Evolutionary conservation across 2,113 vertebrate genomes (phyloP), one percentile per base, ranked within the genome.

Genomic region (Melanerpes formicivorus): DNA sequence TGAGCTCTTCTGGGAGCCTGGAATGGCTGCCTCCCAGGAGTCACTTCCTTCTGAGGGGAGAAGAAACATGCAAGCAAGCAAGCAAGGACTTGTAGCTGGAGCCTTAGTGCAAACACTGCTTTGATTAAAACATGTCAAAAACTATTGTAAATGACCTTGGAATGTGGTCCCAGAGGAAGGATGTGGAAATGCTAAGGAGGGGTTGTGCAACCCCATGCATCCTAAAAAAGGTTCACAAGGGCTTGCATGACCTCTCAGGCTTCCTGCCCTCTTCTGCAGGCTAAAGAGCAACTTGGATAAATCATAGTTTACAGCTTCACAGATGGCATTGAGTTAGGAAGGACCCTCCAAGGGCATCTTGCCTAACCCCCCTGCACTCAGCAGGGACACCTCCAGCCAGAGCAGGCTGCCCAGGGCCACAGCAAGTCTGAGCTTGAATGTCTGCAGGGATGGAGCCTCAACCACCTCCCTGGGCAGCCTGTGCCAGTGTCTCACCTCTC

Each of bases 121-220:
- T 92, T 92, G 79, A 76, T 82, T 94, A 79, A 8, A 70, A 78
- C 84, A 22, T 65, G 44, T 67, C 40, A 84, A 62, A 91, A 81
- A 75, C 34, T 76, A 19, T 46, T 66, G n/a, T 73, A 76, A 95
- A 86, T 59, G 86, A 56, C 44, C 21, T 34, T 55, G 34, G 80
- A 63, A 40, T 88, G 16, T 76, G 14, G 14, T 88, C 29, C 55
- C 67, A 72, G 55, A 79, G 71, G 77, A 90, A 76, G 23, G 12
- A 44, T 75, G 58, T 80, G 75, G 86, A 93, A 95, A 86, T 86
- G 10, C 2, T 65, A 19, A 58, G 37, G 19, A 2, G 0, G 3
- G 44, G 87, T 92, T 60, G n/a, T 32, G 74, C 74, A 95, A 65
- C 66, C 26, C 5, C 70, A 71, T 8, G n/a, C 54, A 32, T 75